Evolutionary conservation across 2,113 vertebrate species (phyloP).

Genomic region (Steatornis caripensis): DNA sequence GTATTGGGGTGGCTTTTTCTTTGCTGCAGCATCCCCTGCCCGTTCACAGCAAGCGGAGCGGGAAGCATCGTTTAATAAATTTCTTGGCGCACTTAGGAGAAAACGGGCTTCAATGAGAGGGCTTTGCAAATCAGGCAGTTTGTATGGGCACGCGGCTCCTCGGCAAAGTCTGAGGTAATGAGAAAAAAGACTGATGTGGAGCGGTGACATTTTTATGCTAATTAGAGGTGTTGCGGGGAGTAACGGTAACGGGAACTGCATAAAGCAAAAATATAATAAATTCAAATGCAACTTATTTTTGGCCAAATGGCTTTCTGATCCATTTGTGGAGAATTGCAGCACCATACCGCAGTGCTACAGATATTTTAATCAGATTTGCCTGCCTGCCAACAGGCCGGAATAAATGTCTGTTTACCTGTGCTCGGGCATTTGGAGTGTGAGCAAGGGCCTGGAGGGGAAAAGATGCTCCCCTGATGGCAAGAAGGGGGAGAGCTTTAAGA

Average conservation of each 20-base stretch:
- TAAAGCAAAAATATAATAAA: background rate
- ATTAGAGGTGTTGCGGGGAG: background rate
- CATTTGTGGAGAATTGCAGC: background rate
- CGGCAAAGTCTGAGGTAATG: background rate
- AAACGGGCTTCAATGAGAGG: background rate
- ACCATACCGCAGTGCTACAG: background rate
- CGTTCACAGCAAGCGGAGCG: background rate
- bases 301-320: background rate
- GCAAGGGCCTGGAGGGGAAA: background rate
- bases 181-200: background rate
- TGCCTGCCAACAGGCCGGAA: background rate
- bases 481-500: background rate
- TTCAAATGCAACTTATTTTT: background rate
- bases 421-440: background rate
- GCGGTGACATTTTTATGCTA: background rate
- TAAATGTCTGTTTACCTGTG: background rate
- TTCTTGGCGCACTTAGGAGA: background rate
- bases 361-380: background rate
- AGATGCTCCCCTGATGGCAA: background rate
- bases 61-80: background rate
- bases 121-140: background rate
- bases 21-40: background rate
- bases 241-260: background rate
- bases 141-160: background rate
- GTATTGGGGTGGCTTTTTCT: fast-evolving